These are phyloP conservation scores for Neuroscelio doddi DNA, from an alignment of 2,888 invertebrate species.

Conservation along the genomic window DNA sequence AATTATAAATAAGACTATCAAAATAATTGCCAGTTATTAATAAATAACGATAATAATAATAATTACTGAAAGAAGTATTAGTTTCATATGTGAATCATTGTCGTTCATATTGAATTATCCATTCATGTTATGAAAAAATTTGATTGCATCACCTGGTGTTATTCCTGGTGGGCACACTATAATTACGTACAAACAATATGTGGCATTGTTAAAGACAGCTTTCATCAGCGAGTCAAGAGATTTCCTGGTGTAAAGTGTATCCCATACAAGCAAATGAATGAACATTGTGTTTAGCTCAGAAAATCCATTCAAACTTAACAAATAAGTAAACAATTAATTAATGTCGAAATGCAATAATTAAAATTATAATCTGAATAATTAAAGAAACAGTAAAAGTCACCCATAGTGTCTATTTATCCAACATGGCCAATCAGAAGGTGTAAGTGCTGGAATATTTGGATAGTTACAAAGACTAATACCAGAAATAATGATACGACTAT, in stretches of 20 bases:
- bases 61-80: too few species aligned
- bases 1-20: too few species aligned
- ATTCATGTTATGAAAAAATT: too few species aligned
- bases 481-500: slow-evolving; percentile 58
- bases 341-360: too few species aligned
- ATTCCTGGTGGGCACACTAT: slow-evolving; percentile 74
- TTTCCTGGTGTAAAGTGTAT: slow-evolving; percentile 66
- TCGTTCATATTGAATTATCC: too few species aligned
- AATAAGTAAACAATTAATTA: slow-evolving; percentile 20
- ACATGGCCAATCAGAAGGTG: slow-evolving; percentile 75
- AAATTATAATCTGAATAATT: too few species aligned
- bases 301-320: slow-evolving; percentile 70
- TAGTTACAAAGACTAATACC: slow-evolving; percentile 70
- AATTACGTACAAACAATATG: slow-evolving; percentile 73
- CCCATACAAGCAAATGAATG: slow-evolving; percentile 77
- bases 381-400: slow-evolving; percentile 58
- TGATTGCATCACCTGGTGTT: slow-evolving; percentile 56
- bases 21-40: too few species aligned
- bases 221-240: slow-evolving; percentile 70
- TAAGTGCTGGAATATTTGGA: slow-evolving; percentile 76
- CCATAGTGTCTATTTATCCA: slow-evolving; percentile 76
- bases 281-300: slow-evolving; percentile 76
- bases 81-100: too few species aligned
- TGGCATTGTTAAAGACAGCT: slow-evolving; percentile 74
- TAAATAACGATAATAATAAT: too few species aligned